These are phyloP conservation scores for Dryoscopus gambensis DNA, from an alignment of 2,113 vertebrate genomes.

Conservation along the genomic window DNA sequence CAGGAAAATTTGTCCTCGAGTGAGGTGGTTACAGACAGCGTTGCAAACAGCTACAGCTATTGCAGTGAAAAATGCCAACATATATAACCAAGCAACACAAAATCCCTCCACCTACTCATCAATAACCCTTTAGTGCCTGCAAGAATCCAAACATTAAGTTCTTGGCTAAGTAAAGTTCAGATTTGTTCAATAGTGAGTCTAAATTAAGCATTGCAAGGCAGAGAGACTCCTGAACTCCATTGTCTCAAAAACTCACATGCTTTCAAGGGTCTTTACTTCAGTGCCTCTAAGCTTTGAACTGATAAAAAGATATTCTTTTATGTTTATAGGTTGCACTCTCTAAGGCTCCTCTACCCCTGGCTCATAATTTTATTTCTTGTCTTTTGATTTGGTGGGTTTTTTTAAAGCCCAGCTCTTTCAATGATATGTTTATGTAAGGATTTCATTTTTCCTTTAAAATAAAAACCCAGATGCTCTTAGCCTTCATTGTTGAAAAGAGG, in stretches of 20 bases:
- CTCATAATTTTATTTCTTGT: neutral
- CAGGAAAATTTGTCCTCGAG: constrained; percentile 22
- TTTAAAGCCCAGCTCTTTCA: neutral
- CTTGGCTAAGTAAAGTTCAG: neutral
- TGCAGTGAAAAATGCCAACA: neutral
- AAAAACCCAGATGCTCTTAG: constrained; percentile 6
- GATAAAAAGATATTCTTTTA: neutral
- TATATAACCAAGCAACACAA: neutral
- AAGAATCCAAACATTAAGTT: neutral
- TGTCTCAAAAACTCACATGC: neutral
- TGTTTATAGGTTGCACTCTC: neutral
- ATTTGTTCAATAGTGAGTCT: neutral
- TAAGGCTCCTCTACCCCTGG: neutral
- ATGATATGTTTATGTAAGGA: neutral
- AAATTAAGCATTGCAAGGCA: neutral
- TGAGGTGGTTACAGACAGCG: neutral
- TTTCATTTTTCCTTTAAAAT: constrained; percentile 3
- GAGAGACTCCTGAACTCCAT: neutral
- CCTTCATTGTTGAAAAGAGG: neutral
- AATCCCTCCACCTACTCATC: neutral
- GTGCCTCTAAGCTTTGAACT: neutral
- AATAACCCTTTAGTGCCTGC: neutral
- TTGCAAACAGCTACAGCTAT: constrained; percentile 10
- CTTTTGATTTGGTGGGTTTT: constrained; percentile 1
- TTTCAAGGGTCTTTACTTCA: neutral